phyloP scores from a whole-genome alignment of 2,113 vertebrate genomes.

The Saimiri boliviensis region DNA sequence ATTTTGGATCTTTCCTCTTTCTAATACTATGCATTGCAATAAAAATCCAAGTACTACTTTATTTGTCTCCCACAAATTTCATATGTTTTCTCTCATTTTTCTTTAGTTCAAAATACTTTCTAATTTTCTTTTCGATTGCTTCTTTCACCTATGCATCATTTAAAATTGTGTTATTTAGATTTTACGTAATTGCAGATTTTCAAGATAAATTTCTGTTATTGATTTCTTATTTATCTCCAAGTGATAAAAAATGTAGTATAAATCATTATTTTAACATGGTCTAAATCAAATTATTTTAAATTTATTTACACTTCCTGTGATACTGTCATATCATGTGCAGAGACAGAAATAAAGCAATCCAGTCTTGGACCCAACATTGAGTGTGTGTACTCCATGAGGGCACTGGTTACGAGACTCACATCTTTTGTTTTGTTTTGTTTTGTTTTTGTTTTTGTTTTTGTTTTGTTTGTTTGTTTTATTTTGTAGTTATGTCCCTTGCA shows the following conservation, averaged over 20 bases:
- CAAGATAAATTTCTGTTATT: neutral
- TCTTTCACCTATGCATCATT: neutral
- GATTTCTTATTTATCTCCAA: neutral
- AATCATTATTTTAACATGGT: neutral
- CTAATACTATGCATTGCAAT: neutral
- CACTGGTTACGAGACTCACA: neutral
- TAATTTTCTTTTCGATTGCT: neutral
- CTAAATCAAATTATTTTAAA: neutral
- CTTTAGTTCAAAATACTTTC: neutral
- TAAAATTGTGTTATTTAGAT: neutral
- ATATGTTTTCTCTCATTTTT: neutral
- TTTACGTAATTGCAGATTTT: neutral
- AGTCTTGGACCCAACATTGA: neutral
- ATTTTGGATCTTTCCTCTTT: neutral
- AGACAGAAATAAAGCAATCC: neutral
- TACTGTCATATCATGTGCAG: no score
- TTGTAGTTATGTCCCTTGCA: neutral
- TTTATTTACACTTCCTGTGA: neutral
- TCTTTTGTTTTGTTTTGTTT: neutral
- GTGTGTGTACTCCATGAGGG: neutral
- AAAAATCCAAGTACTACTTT: neutral
- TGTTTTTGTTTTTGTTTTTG: neutral
- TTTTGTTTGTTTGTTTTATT: neutral
- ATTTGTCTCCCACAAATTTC: neutral
- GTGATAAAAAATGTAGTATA: neutral